Conservation (phyloP, 2,888 invertebrate species). For the Callyntrura sp. region DNA sequence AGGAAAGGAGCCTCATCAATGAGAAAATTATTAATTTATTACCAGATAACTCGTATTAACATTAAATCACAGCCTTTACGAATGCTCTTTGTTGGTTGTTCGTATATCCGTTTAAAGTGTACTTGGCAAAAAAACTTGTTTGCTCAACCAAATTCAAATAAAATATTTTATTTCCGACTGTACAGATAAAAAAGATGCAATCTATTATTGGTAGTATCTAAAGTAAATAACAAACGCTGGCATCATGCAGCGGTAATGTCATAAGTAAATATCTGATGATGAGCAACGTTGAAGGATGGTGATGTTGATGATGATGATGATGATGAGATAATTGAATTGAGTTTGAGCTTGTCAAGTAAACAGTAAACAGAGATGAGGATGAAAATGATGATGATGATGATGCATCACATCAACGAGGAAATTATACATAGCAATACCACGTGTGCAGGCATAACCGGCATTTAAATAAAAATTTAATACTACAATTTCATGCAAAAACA, state of each 20-base stretch:
- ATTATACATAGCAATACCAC: not conserved
- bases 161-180: not conserved
- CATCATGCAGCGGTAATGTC: not conserved
- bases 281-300: not conserved
- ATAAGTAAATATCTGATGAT: not conserved
- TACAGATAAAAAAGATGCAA: not conserved
- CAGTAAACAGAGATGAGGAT: constrained; percentile 7
- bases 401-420: constrained; percentile 13
- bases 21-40: constrained; percentile 27
- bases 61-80: not conserved
- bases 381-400: not conserved
- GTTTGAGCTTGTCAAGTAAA: constrained; percentile 1
- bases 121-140: constrained; percentile 4
- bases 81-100: not conserved
- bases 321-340: not conserved
- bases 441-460: not conserved
- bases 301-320: not conserved
- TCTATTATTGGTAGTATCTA: constrained; percentile 9
- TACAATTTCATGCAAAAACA: not conserved
- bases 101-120: not conserved
- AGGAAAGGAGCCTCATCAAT: constrained; percentile 3
- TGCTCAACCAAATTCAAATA: not conserved
- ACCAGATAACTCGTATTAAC: not conserved
- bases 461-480: not conserved
- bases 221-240: not conserved